Conservation (phyloP, 2,797 vertebrate genomes). For the Taenioides sp. region DNA sequence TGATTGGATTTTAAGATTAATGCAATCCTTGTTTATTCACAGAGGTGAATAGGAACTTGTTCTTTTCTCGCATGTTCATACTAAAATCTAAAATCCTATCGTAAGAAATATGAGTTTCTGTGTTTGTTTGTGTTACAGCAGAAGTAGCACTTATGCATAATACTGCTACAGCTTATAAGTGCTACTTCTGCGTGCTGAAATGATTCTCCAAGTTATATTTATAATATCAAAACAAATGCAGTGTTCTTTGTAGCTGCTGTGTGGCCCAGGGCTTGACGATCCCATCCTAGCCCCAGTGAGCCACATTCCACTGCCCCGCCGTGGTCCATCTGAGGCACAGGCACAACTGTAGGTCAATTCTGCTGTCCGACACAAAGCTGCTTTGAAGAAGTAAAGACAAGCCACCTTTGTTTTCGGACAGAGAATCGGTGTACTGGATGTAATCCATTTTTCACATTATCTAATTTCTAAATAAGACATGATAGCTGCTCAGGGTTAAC, state of each 20-base stretch:
- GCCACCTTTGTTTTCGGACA: slow-evolving; percentile 70
- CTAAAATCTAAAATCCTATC: not conserved
- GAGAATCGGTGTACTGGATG: slow-evolving; percentile 33
- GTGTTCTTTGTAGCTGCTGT: slow-evolving; percentile 50
- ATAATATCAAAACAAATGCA: slow-evolving; percentile 47
- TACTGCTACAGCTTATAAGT: no score
- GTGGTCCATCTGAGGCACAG: slow-evolving; percentile 67
- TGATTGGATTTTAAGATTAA: slow-evolving; percentile 76
- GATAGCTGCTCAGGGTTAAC: no score
- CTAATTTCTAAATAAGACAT: no score
- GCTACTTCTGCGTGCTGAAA: not conserved
- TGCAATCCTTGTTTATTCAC: slow-evolving; percentile 51
- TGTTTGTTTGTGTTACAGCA: not conserved
- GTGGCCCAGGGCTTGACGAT: slow-evolving; percentile 48
- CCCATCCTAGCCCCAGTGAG: slow-evolving; percentile 55
- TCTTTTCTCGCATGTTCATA: not conserved
- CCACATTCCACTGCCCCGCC: slow-evolving; percentile 70
- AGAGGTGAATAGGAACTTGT: not conserved
- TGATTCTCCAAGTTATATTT: not conserved
- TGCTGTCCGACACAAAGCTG: slow-evolving; percentile 63
- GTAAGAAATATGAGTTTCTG: not conserved
- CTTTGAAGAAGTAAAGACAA: slow-evolving; percentile 63
- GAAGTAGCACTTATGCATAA: not conserved
- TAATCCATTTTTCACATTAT: slow-evolving; percentile 7
- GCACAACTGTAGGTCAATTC: slow-evolving; percentile 76